Evolutionary conservation across 2,113 vertebrate genomes (phyloP).

Genomic region (Dasyurus viverrinus): DNA sequence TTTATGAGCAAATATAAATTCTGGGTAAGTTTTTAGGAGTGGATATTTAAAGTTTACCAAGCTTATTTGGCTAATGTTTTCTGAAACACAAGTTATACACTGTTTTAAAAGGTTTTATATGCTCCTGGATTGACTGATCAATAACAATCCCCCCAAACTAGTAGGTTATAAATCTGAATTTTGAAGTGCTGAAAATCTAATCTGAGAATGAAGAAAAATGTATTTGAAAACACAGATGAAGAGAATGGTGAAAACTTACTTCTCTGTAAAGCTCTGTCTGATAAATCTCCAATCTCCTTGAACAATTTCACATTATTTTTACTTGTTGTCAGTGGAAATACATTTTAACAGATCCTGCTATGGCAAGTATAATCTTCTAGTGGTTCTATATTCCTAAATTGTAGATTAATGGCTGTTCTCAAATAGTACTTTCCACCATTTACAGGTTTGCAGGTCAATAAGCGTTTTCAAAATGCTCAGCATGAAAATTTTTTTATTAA

Average conservation of each 20-base stretch:
- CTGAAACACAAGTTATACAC: conserved; percentile 3
- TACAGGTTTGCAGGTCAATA: conserved; percentile 50
- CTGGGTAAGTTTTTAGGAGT: conserved; percentile 30
- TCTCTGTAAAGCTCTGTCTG: conserved; percentile 43
- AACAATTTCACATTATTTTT: conserved; percentile 57
- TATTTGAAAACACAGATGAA: conserved; percentile 64
- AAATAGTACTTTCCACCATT: conserved; percentile 46
- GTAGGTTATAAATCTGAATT: conserved; percentile 44
- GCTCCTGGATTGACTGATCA: background rate
- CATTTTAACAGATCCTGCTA: conserved; percentile 62
- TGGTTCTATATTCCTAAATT: conserved; percentile 16
- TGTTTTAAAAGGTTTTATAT: conserved; percentile 53
- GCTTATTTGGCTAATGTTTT: conserved; percentile 42
- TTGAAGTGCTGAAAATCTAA: conserved; percentile 28
- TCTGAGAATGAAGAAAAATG: conserved; percentile 53
- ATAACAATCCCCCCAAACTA: conserved; percentile 39
- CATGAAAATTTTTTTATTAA: conserved; percentile 54
- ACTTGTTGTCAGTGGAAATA: conserved; percentile 53
- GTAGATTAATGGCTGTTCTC: conserved; percentile 45
- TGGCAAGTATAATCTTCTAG: conserved; percentile 52
- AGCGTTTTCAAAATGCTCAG: conserved; percentile 62
- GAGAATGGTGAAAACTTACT: conserved; percentile 52
- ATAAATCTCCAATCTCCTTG: conserved; percentile 57
- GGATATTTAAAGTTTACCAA: conserved; percentile 33
- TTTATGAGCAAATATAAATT: background rate